Conservation (phyloP, 2,888 invertebrate genomes). For the Diarsia brunnea region DNA sequence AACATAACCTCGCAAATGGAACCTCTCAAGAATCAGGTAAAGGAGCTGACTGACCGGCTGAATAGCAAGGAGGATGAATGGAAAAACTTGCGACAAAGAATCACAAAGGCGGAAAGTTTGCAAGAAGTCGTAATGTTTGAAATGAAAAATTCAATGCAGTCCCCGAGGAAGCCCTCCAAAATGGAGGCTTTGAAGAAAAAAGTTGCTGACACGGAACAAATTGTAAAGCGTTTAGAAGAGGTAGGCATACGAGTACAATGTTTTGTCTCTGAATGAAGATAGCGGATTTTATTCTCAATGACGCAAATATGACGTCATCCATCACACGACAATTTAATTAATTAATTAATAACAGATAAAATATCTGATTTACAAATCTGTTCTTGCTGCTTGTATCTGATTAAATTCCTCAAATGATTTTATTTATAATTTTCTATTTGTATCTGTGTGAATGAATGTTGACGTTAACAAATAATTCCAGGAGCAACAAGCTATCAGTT, state of each 20-base stretch:
- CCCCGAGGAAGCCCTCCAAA: conserved; percentile 87
- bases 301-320: neutral
- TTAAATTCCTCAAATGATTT: neutral
- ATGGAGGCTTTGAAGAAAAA: conserved; percentile 92
- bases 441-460: neutral
- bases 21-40: conserved; percentile 89
- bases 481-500: conserved; percentile 87
- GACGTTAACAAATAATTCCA: conserved; percentile 60
- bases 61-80: conserved; percentile 89
- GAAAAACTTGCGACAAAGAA: conserved; percentile 89
- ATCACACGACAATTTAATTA: neutral
- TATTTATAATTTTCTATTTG: neutral
- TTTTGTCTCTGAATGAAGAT: conserved; percentile 3
- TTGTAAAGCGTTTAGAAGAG: conserved; percentile 87
- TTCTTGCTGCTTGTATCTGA: conserved; percentile 1
- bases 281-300: neutral
- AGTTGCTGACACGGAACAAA: conserved; percentile 91
- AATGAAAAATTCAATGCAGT: conserved; percentile 89
- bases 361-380: conserved; percentile 10
- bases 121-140: conserved; percentile 89
- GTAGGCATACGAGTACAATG: conserved; percentile 67
- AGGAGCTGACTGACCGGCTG: conserved; percentile 88
- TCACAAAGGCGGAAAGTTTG: conserved; percentile 89
- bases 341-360: conserved; percentile 13
- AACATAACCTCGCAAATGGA: conserved; percentile 90